Evolutionary conservation across 2,888 invertebrate species (phyloP).

Genomic region (Drosophila subquinaria): DNA sequence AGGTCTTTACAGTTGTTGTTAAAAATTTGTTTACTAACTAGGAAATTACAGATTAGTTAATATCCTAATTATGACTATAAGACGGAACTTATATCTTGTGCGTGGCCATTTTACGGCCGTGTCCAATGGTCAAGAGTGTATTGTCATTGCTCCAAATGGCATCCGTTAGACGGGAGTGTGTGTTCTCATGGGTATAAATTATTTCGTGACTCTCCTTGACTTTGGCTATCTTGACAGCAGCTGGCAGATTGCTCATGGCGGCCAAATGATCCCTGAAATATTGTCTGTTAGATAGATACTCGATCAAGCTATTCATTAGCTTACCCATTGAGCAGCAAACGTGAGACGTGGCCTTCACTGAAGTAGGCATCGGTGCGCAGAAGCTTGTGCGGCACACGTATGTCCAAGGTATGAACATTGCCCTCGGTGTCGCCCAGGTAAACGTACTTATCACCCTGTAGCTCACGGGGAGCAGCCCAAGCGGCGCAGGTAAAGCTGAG

Average conservation of each 20-base stretch:
- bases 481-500: slow-evolving; percentile 61
- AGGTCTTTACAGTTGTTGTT: neutral
- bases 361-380: slow-evolving; percentile 52
- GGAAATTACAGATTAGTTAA: neutral
- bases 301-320: neutral
- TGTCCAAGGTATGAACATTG: slow-evolving; percentile 63
- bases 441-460: slow-evolving; percentile 52
- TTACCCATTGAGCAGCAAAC: slow-evolving; percentile 60
- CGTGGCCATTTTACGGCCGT: slow-evolving; percentile 59
- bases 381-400: slow-evolving; percentile 52
- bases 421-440: slow-evolving; percentile 70
- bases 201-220: slow-evolving; percentile 28
- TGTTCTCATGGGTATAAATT: slow-evolving; percentile 50
- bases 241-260: slow-evolving; percentile 61
- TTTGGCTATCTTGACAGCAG: slow-evolving; percentile 51
- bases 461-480: slow-evolving; percentile 56
- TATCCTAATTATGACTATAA: neutral
- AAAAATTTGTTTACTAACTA: neutral
- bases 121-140: slow-evolving; percentile 66
- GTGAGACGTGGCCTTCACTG: slow-evolving; percentile 42
- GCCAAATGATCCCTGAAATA: slow-evolving; percentile 57
- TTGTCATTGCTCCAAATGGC: slow-evolving; percentile 55
- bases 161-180: slow-evolving; percentile 61
- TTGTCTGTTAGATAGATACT: neutral
- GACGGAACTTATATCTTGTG: slow-evolving; percentile 43